A percentile compares a stretch with the other conserved stretches of the same genome.
Conservation (phyloP, 92 coral and sea anemone species). For the Porites cylindrica region DNA sequence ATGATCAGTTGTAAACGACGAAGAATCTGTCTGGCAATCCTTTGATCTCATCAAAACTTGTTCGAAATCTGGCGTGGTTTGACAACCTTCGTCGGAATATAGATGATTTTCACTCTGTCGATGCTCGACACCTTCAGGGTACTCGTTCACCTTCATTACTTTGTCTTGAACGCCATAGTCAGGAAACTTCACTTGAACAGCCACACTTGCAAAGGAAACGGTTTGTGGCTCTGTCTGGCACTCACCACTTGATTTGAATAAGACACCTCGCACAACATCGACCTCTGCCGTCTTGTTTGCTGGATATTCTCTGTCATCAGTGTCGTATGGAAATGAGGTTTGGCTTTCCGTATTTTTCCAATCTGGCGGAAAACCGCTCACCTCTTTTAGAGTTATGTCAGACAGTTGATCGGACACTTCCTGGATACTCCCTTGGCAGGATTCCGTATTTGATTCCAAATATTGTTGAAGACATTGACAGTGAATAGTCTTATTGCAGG, state of each 20-base stretch:
- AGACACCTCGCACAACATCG: neutral
- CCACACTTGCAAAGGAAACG: constrained; percentile 1
- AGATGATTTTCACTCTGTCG: neutral
- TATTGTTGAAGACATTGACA: constrained; percentile 4
- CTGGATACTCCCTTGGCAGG: too few relatives aligned
- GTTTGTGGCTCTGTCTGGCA: constrained; percentile 28
- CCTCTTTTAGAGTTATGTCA: constrained; percentile 1
- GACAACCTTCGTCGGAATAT: constrained; percentile 10
- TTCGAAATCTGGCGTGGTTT: neutral
- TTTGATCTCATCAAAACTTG: neutral
- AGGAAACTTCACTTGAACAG: neutral
- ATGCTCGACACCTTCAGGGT: neutral
- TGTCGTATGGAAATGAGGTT: constrained; percentile 3
- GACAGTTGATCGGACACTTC: neutral
- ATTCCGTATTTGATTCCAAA: neutral
- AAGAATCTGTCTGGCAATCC: constrained; percentile 1
- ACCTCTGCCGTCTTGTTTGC: neutral
- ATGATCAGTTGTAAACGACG: neutral
- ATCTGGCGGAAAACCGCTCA: neutral
- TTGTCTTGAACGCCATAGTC: neutral
- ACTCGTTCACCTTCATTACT: neutral
- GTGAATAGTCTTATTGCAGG: neutral
- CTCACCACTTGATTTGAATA: constrained; percentile 4
- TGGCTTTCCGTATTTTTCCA: constrained; percentile 6
- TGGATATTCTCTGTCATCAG: neutral